A percentile compares a stretch with the other conserved stretches of the same genome.
These are phyloP conservation scores for Ophiodon elongatus DNA, from an alignment of 2,113 vertebrate genomes.

Conservation along the genomic window DNA sequence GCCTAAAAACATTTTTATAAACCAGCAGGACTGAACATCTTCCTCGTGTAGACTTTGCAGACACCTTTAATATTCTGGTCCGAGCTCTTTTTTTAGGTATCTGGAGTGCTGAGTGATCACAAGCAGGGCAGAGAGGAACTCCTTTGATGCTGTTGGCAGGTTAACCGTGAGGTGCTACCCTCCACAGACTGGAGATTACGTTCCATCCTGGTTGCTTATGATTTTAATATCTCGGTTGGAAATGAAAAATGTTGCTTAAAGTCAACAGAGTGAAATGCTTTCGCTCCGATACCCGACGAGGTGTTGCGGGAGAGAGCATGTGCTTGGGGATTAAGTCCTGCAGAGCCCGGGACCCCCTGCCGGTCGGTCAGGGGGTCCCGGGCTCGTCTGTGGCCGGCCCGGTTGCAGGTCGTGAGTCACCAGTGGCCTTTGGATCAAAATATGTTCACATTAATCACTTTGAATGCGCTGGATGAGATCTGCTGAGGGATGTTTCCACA, in stretches of 20 bases:
- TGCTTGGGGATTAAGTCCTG: not conserved
- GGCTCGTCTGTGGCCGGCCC: constrained; percentile 22
- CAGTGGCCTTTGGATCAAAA: constrained; percentile 51
- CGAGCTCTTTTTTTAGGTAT: not conserved
- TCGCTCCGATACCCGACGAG: not conserved
- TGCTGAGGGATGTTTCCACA: not conserved
- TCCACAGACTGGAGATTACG: not conserved
- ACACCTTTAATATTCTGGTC: constrained; percentile 29
- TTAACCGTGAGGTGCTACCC: not conserved
- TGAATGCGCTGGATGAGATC: constrained; percentile 42
- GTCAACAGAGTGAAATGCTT: not conserved
- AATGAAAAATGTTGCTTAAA: not conserved
- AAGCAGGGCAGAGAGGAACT: not conserved
- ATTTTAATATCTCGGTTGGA: not conserved
- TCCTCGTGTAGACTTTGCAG: constrained; percentile 2
- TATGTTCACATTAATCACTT: constrained; percentile 36
- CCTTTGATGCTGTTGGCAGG: constrained; percentile 11
- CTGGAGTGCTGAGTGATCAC: constrained; percentile 18
- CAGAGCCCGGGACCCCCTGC: constrained; percentile 29
- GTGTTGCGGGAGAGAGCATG: not conserved
- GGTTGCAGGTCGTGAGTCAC: constrained; percentile 50
- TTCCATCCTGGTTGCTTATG: not conserved
- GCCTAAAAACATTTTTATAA: not conserved
- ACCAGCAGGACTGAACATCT: not conserved
- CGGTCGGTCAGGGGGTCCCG: constrained; percentile 15